phyloP scores from a whole-genome alignment of 2,113 vertebrate species.

The Tachuris rubrigastra region DNA sequence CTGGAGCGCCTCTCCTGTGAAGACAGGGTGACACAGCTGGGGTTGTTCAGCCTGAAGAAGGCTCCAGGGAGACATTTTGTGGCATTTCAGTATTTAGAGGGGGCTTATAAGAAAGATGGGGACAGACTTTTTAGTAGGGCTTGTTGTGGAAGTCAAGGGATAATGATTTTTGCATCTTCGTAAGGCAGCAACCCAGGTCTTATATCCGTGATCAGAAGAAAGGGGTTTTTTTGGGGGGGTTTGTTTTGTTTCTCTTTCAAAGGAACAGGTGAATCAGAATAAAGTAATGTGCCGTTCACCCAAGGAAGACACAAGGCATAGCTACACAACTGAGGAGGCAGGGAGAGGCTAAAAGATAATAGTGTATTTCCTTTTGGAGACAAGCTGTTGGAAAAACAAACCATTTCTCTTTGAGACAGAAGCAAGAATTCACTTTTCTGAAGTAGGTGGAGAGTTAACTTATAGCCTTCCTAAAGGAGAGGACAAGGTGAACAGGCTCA shows the following conservation, averaged over 20 bases:
- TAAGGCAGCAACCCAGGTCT: neutral
- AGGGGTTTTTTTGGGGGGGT: accelerated
- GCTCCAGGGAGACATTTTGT: neutral
- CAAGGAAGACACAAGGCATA: neutral
- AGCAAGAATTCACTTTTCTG: neutral
- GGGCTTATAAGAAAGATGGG: neutral
- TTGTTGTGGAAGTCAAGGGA: neutral
- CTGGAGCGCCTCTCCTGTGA: neutral
- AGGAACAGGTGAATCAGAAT: neutral
- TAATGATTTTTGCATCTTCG: neutral
- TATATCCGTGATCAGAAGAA: neutral
- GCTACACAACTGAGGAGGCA: neutral
- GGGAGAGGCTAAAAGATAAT: neutral
- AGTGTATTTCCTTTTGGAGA: neutral
- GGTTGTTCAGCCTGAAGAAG: neutral
- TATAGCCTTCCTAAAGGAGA: neutral
- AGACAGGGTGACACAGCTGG: neutral
- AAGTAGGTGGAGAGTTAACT: neutral
- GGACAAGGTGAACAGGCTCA: neutral
- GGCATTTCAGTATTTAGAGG: neutral
- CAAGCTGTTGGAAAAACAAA: neutral
- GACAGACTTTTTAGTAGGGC: neutral
- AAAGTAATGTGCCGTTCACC: neutral
- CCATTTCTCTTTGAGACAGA: neutral
- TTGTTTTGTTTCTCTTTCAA: neutral